phyloP scores from a whole-genome alignment of 2,113 vertebrate genomes.

The Pterocles orientalis region DNA sequence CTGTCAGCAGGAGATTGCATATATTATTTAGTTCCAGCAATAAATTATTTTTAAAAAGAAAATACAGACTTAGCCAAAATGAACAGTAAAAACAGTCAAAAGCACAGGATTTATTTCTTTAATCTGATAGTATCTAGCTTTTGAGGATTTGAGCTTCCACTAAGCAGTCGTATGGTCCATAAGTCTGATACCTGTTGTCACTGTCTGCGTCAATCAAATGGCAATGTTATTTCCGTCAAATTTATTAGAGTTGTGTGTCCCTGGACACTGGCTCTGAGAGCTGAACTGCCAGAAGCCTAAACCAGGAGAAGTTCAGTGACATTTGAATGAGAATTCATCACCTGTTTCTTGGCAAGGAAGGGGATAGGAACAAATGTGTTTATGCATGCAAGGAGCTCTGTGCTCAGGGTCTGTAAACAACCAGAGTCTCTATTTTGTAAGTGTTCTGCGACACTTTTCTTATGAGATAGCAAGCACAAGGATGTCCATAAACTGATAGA shows the following conservation, averaged over 20 bases:
- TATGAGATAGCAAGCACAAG: background rate
- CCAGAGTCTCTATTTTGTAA: slow-evolving; percentile 21
- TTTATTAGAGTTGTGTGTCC: slow-evolving; percentile 18
- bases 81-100: background rate
- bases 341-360: background rate
- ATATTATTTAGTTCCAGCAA: background rate
- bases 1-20: background rate
- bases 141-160: slow-evolving; percentile 10
- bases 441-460: background rate
- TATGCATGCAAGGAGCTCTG: background rate
- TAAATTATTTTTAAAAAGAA: slow-evolving; percentile 19
- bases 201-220: slow-evolving; percentile 35
- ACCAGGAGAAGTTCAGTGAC: slow-evolving; percentile 49
- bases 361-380: background rate
- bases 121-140: slow-evolving; percentile 18
- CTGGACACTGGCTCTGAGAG: slow-evolving; percentile 4
- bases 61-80: background rate
- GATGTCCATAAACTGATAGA: background rate
- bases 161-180: background rate
- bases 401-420: slow-evolving; percentile 44
- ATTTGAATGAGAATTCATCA: slow-evolving; percentile 33
- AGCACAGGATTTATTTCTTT: slow-evolving; percentile 17
- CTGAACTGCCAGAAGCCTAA: slow-evolving; percentile 63
- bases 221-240: slow-evolving; percentile 34
- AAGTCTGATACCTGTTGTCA: background rate